These are phyloP conservation scores for Eospalax fontanierii DNA, from an alignment of 2,797 vertebrate genomes.

Conservation along the genomic window DNA sequence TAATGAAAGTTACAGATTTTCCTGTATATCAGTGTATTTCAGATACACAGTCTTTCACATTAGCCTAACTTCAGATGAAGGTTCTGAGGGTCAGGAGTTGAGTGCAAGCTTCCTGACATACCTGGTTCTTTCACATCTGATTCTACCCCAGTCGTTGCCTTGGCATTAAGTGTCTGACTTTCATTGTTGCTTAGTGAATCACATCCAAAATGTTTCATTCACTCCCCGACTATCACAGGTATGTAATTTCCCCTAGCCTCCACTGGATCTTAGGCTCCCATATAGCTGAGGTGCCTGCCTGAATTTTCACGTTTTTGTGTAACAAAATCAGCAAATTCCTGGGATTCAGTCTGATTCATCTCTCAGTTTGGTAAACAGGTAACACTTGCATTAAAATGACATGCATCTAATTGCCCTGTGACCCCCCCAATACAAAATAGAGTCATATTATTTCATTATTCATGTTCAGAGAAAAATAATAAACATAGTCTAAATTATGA, in stretches of 20 bases:
- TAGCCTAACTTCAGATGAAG: slow-evolving; percentile 1
- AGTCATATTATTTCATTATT: slow-evolving; percentile 60
- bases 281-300: too few relatives aligned
- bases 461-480: slow-evolving; percentile 35
- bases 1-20: not conserved
- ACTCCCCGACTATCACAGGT: not conserved
- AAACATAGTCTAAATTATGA: slow-evolving; percentile 64
- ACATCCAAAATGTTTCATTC: not conserved
- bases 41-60: not conserved
- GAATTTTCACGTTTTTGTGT: too few relatives aligned
- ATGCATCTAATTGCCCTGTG: slow-evolving; percentile 67
- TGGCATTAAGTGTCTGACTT: not conserved
- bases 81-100: not conserved
- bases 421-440: slow-evolving; percentile 41
- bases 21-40: not conserved
- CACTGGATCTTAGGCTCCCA: not conserved
- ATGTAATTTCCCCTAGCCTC: not conserved
- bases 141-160: not conserved
- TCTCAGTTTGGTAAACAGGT: slow-evolving; percentile 60
- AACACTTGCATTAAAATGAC: not conserved
- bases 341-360: not conserved
- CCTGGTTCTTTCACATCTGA: not conserved
- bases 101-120: not conserved
- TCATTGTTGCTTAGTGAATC: not conserved
- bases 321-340: not conserved